Evolutionary conservation across 2,797 vertebrate species (phyloP).

Genomic region (Lithobates pipiens): DNA sequence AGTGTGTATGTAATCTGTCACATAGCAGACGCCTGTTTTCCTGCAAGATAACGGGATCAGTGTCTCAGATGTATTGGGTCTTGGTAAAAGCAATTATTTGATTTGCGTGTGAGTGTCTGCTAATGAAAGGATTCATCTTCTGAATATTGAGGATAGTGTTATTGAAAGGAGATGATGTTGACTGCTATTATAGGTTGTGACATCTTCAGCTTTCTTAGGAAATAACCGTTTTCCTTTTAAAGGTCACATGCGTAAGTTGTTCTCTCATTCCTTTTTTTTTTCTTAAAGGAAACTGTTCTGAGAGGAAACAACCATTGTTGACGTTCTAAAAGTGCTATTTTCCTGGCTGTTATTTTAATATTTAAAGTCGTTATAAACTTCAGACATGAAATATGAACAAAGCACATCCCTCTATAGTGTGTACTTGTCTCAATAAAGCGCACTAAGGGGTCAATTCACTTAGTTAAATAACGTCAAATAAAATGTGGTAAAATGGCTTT

Average conservation of each 20-base stretch:
- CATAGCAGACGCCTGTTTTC: neutral
- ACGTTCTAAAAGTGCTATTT: too few species aligned
- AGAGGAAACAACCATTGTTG: too few species aligned
- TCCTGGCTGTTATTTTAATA: too few species aligned
- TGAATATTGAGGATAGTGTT: neutral
- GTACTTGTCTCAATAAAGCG: too few species aligned
- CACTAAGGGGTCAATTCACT: too few species aligned
- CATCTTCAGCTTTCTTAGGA: neutral
- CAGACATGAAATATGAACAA: too few species aligned
- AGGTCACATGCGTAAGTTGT: neutral
- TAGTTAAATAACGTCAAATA: too few species aligned
- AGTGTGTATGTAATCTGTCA: slow-evolving; percentile 3
- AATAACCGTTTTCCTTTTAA: neutral
- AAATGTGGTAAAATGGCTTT: too few species aligned
- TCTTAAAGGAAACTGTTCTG: too few species aligned
- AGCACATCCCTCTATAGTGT: too few species aligned
- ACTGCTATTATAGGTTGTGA: neutral
- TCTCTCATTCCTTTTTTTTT: too few species aligned
- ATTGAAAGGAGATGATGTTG: neutral
- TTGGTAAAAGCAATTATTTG: slow-evolving; percentile 5
- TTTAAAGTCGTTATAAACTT: too few species aligned
- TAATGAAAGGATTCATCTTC: neutral
- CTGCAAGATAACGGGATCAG: neutral
- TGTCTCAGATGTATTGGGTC: slow-evolving; percentile 2
- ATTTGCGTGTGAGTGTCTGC: neutral